These are phyloP conservation scores for Pelvicachromis taeniatus DNA, from an alignment of 2,113 vertebrate genomes.

Conservation along the genomic window DNA sequence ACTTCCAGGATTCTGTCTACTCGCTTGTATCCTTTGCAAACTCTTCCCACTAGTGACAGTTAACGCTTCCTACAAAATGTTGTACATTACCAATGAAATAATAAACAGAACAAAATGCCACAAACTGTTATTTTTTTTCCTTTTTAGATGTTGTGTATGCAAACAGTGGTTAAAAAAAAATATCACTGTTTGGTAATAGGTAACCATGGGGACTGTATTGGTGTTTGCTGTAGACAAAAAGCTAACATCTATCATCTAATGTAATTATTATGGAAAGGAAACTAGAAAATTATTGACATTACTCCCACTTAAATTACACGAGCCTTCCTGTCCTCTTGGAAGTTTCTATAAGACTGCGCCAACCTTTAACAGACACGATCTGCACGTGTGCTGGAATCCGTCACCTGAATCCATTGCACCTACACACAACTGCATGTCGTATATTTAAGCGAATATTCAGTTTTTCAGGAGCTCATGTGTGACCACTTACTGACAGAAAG, in stretches of 20 bases:
- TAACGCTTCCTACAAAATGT: not conserved
- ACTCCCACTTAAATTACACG: not conserved
- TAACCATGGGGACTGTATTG: not conserved
- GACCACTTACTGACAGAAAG: slow-evolving; percentile 91
- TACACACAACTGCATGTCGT: not conserved
- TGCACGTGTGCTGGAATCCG: not conserved
- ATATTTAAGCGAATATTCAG: not conserved
- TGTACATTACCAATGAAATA: not conserved
- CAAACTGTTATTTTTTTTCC: not conserved
- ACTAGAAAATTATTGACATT: not conserved
- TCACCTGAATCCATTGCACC: not conserved
- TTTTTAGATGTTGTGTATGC: not conserved
- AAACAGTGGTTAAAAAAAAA: not conserved
- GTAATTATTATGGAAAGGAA: not conserved
- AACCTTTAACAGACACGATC: not conserved
- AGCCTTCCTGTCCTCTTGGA: not conserved
- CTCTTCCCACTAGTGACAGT: not conserved
- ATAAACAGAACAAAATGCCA: not conserved
- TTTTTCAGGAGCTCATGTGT: not conserved
- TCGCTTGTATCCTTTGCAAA: not conserved
- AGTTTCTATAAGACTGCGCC: not conserved
- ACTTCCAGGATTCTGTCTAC: slow-evolving; percentile 29
- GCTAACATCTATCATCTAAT: not conserved
- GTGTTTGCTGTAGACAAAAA: not conserved
- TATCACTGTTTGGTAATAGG: too few relatives aligned